Evolutionary conservation across 2,888 invertebrate genomes (phyloP), one percentile per base, ranked within the genome.

Genomic region (Aporophyla nigra): DNA sequence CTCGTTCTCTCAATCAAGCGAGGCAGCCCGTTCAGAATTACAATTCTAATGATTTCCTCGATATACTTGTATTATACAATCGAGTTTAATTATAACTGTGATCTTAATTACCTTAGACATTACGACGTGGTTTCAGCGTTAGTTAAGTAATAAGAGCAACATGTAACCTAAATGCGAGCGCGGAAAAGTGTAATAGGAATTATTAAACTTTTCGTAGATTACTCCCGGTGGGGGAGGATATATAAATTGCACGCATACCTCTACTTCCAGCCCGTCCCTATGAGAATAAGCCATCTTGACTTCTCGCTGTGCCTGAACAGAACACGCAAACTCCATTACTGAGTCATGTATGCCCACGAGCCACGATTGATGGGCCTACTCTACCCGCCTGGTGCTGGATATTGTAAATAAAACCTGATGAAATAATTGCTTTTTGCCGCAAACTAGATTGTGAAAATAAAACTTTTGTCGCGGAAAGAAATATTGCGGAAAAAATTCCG

Each of bases 1-100:
- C 93, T 92, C 87, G 89, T 92, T 91, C 90, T 87, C 84, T 90
- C 91, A 93, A 94, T 94, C 79, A 86, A 87, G 81, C 76, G 87
- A 85, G 83, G 84, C 80, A 87, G 82, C 84, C 83, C 73, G 77
- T 86, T 87, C 77, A 77, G 74, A 86, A 86, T 87, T 84, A 82
- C 81, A 78, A 83, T 76, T 78, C 71, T 80, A 79, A 81, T 75
- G 69, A 81, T 85, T 87, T 76, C 71, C 65, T 74, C 63, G 80
- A 82, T 84, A 76, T 76, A 76, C 74, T 70, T 78, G 63, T 76
- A 65, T 63, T 76, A 74, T 58, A 78, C 74, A 65, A 73, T 83
- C 63, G 19, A 77, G 66, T 82, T 82, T 85, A 72, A 72, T 85
- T 73, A 85, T 82, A 68, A 82, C 62, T 72, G 72, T 69, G 65